A percentile compares a stretch with the other conserved stretches of the same genome.
Evolutionary conservation across 1,140 invertebrate species (phyloP).

Genomic region (Oncopodura yosiiana): DNA sequence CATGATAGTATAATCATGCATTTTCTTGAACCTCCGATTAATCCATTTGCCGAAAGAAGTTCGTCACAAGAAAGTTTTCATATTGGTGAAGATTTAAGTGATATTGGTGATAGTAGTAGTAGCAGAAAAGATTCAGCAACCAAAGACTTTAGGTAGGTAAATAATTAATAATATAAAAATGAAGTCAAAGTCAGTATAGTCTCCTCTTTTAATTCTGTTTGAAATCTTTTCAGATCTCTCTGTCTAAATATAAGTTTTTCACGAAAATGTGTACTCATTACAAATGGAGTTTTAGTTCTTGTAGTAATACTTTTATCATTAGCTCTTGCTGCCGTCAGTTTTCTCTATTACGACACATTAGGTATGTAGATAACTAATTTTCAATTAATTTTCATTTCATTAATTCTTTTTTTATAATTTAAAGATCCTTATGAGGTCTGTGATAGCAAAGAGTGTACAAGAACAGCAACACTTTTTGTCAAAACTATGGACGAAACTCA

Average conservation of each 20-base stretch:
- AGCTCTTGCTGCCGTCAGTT: background rate
- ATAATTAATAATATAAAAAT: background rate
- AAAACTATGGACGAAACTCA: conserved; percentile 41
- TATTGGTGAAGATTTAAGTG: conserved; percentile 8
- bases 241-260: background rate
- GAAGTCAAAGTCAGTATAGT: no score
- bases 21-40: conserved; percentile 10
- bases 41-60: background rate
- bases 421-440: conserved; percentile 20
- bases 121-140: background rate
- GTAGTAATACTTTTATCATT: background rate
- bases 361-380: no score
- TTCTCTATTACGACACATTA: background rate
- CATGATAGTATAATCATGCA: no score
- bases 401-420: background rate
- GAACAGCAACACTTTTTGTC: conserved; percentile 28
- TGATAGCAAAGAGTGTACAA: conserved; percentile 15
- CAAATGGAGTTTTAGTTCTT: background rate
- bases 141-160: background rate
- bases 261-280: background rate
- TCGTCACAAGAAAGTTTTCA: conserved; percentile 4
- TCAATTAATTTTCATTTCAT: no score
- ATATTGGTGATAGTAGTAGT: background rate
- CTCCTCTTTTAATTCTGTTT: no score
- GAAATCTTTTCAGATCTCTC: background rate